These are phyloP conservation scores for Lampris megalopsis DNA, from an alignment of 2,113 vertebrate species.

Conservation along the genomic window DNA sequence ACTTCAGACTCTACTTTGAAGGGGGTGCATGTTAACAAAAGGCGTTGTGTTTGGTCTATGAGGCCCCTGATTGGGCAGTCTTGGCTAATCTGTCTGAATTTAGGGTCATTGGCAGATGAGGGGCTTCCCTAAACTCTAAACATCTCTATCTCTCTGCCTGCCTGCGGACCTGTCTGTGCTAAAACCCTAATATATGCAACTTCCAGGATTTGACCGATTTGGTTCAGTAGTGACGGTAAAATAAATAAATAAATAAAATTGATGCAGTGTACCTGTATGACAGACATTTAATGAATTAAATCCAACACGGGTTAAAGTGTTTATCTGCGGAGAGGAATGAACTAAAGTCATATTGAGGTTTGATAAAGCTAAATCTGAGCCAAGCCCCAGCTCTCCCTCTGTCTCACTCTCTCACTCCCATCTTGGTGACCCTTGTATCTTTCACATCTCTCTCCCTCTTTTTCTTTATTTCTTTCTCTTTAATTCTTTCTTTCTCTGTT, in stretches of 20 bases:
- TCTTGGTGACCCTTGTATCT: constrained; percentile 22
- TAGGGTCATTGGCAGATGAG: constrained; percentile 78
- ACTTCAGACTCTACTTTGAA: constrained; percentile 64
- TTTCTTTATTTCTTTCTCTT: constrained; percentile 16
- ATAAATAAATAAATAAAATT: too few relatives aligned
- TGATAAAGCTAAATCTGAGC: constrained; percentile 66
- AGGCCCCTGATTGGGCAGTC: constrained; percentile 81
- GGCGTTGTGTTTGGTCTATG: constrained; percentile 80
- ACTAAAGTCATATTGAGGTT: constrained; percentile 29
- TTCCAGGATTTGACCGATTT: neutral
- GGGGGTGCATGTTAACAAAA: constrained; percentile 77
- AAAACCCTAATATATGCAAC: neutral
- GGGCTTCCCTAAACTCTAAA: constrained; percentile 69
- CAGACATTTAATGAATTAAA: too few relatives aligned
- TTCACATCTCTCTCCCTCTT: constrained; percentile 9
- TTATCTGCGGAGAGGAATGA: neutral
- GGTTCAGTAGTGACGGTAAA: too few relatives aligned
- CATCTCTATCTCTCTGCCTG: constrained; percentile 66
- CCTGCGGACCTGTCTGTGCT: constrained; percentile 7
- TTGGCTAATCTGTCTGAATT: constrained; percentile 80
- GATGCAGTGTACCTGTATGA: too few relatives aligned
- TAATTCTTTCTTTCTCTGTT: constrained; percentile 25
- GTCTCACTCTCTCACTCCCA: neutral
- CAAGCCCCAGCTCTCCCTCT: constrained; percentile 49
- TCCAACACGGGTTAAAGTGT: too few relatives aligned